phyloP scores from a whole-genome alignment of 1,140 invertebrate genomes.

The Vollenhovia emeryi region DNA sequence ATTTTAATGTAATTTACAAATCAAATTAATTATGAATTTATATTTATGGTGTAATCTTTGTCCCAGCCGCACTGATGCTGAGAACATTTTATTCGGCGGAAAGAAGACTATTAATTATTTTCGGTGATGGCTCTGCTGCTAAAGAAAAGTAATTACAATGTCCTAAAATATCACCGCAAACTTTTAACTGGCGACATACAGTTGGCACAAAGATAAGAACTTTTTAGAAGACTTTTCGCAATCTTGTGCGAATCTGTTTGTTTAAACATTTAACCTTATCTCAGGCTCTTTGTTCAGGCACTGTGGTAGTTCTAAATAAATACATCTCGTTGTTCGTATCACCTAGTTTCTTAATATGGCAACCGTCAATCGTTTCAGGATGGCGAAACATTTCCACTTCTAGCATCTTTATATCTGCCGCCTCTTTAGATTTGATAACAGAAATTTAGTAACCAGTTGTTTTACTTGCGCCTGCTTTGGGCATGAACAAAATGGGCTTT shows the following conservation, averaged over 20 bases:
- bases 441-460: constrained; percentile 72
- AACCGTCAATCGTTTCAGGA: background rate
- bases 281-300: background rate
- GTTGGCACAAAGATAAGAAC: constrained; percentile 1
- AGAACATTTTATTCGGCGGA: constrained; percentile 15
- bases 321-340: background rate
- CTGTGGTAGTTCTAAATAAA: background rate
- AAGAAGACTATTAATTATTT: constrained; percentile 38
- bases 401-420: constrained; percentile 12
- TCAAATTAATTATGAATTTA: constrained; percentile 36
- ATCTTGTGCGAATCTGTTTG: background rate
- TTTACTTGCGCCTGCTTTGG: constrained; percentile 64
- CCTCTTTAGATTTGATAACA: constrained; percentile 69
- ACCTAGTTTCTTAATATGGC: background rate
- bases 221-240: background rate
- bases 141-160: constrained; percentile 46
- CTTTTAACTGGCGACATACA: constrained; percentile 29
- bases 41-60: background rate
- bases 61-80: background rate
- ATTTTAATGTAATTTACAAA: background rate
- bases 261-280: background rate
- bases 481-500: constrained; percentile 82
- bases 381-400: constrained; percentile 17
- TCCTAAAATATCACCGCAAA: constrained; percentile 8
- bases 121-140: constrained; percentile 1